A percentile compares a stretch with the other conserved stretches of the same genome.
Evolutionary conservation across 64 coral and sea anemone species (phyloP).

Genomic region (Exaiptasia diaphana): DNA sequence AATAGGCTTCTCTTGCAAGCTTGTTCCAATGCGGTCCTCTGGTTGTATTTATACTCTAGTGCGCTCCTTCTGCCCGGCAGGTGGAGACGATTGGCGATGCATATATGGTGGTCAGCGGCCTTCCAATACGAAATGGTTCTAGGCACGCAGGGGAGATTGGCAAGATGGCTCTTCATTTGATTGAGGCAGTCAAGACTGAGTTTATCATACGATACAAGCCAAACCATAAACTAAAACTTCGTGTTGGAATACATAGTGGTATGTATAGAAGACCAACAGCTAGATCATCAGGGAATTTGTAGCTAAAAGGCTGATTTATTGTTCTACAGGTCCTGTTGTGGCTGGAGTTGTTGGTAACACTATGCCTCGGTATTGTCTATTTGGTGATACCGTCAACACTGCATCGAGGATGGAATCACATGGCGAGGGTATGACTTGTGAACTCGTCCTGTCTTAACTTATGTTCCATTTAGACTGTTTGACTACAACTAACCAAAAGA

Average conservation of each 20-base stretch:
- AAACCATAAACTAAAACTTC: slow-evolving; percentile 59
- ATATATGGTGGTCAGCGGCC: slow-evolving; percentile 78
- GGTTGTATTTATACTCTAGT: slow-evolving; percentile 76
- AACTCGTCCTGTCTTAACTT: neutral
- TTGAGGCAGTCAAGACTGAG: slow-evolving; percentile 70
- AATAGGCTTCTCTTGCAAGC: slow-evolving; percentile 12
- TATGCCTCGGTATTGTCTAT: slow-evolving; percentile 61
- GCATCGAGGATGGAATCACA: slow-evolving; percentile 61
- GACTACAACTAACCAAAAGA: too few relatives aligned
- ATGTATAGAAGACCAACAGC: neutral
- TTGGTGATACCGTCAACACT: slow-evolving; percentile 72
- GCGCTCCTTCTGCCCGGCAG: slow-evolving; percentile 73
- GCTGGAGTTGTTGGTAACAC: slow-evolving; percentile 67
- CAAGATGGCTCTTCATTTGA: slow-evolving; percentile 61
- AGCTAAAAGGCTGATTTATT: neutral
- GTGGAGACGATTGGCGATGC: slow-evolving; percentile 89
- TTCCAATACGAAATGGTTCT: slow-evolving; percentile 65
- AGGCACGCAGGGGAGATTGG: slow-evolving; percentile 65
- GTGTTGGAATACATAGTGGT: slow-evolving; percentile 76
- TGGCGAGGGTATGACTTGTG: slow-evolving; percentile 42
- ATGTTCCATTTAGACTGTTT: too few relatives aligned
- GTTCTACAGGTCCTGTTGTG: slow-evolving; percentile 56
- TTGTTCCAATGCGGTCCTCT: slow-evolving; percentile 54
- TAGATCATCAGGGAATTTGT: too few relatives aligned
- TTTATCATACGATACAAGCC: slow-evolving; percentile 64